phyloP scores from a whole-genome alignment of 2,113 vertebrate genomes.

The Charina bottae region DNA sequence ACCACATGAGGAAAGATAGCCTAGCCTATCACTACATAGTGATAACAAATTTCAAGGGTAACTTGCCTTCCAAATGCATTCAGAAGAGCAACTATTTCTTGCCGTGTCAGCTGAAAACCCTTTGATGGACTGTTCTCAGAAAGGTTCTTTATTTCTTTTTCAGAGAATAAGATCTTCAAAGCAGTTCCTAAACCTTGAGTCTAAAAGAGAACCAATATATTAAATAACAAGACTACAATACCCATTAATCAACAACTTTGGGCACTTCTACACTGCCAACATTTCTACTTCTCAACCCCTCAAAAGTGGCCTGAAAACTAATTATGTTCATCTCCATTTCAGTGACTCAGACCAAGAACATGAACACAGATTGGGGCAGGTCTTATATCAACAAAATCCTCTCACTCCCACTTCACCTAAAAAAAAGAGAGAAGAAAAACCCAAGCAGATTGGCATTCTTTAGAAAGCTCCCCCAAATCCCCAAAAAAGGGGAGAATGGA shows the following conservation, averaged over 20 bases:
- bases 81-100: conserved; percentile 93
- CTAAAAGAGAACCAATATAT: conserved; percentile 64
- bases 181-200: conserved; percentile 95
- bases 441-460: not conserved
- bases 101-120: conserved; percentile 94
- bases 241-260: not conserved
- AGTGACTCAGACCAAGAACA: not conserved
- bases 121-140: conserved; percentile 89
- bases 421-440: not conserved
- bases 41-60: not conserved
- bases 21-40: not conserved
- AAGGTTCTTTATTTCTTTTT: conserved; percentile 94
- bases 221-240: not conserved
- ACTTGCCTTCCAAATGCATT: conserved; percentile 91
- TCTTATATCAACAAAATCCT: not conserved
- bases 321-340: not conserved
- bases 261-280: not conserved
- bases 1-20: not conserved
- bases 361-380: too few species aligned
- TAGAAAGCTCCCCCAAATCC: too few species aligned
- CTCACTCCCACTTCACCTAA: not conserved
- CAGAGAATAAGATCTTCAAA: conserved; percentile 95
- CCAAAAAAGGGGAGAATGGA: too few species aligned
- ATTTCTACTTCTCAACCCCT: not conserved
- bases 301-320: not conserved